phyloP scores from a whole-genome alignment of 2,888 invertebrate genomes.

The Pyralis farinalis region DNA sequence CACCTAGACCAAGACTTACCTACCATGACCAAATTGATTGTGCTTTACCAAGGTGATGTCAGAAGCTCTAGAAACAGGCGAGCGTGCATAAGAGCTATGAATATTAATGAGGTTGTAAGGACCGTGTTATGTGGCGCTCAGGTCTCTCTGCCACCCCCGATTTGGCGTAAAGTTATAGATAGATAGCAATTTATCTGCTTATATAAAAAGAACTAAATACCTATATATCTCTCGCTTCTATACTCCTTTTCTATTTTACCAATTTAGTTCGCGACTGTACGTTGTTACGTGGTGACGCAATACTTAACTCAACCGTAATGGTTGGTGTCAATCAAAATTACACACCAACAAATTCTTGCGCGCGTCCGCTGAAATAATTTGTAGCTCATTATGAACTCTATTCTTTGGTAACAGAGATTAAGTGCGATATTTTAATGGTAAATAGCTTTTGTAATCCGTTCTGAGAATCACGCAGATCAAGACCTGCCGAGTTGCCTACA shows the following conservation, averaged over 20 bases:
- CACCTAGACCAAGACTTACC: no score
- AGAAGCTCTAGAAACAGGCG: no score
- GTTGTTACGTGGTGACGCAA: slow-evolving; percentile 73
- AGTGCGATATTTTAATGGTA: slow-evolving; percentile 22
- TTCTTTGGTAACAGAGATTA: slow-evolving; percentile 22
- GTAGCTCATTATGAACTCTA: slow-evolving; percentile 41
- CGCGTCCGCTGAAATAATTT: slow-evolving; percentile 38
- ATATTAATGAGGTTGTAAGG: no score
- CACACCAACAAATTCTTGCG: slow-evolving; percentile 62
- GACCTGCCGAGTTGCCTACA: slow-evolving; percentile 47
- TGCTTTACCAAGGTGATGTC: no score
- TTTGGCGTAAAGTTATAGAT: no score
- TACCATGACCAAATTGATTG: no score
- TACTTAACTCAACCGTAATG: slow-evolving; percentile 72
- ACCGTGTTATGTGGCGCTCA: no score
- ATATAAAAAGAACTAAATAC: no score
- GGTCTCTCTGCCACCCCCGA: no score
- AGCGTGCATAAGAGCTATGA: no score
- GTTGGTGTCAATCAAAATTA: slow-evolving; percentile 80
- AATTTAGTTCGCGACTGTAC: slow-evolving; percentile 32
- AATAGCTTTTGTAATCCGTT: slow-evolving; percentile 44
- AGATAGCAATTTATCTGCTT: no score
- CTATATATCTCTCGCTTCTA: no score
- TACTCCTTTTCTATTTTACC: slow-evolving; percentile 4
- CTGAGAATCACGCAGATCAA: slow-evolving; percentile 60